Conservation (phyloP, 2,888 invertebrate species). For the Macrosiphum euphorbiae region DNA sequence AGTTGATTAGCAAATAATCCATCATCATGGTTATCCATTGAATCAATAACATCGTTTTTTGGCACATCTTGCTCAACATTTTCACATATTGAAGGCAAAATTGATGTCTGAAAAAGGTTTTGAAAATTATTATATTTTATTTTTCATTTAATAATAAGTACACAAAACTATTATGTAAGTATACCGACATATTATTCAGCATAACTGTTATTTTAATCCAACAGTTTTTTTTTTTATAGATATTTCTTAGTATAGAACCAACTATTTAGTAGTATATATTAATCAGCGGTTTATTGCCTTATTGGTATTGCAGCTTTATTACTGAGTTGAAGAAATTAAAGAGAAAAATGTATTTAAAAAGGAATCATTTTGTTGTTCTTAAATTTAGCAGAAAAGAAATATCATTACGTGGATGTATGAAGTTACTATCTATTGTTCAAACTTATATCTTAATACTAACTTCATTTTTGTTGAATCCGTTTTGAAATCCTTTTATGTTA, state of each 20-base stretch:
- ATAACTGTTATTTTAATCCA: not conserved
- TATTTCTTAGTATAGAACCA: not conserved
- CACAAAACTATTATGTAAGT: not conserved
- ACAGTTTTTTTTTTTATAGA: not conserved
- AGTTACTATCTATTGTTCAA: not conserved
- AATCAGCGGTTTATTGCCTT: not conserved
- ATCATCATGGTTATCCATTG: constrained; percentile 51
- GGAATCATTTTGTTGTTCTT: not conserved
- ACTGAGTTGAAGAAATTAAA: not conserved
- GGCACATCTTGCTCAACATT: constrained; percentile 56
- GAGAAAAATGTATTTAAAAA: not conserved
- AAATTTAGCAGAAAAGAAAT: not conserved
- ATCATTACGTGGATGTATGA: not conserved
- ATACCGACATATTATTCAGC: not conserved
- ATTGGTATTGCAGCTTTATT: not conserved
- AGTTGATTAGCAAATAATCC: constrained; percentile 58
- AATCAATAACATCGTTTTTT: constrained; percentile 53
- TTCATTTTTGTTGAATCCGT: constrained; percentile 55
- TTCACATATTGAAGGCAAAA: constrained; percentile 52
- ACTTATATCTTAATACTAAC: constrained; percentile 34
- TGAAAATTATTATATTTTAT: not conserved
- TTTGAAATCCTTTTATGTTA: constrained; percentile 56
- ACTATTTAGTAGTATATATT: not conserved
- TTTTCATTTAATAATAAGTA: not conserved
- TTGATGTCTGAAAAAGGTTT: constrained; percentile 49